phyloP scores from a whole-genome alignment of 2,113 vertebrate genomes.

The Laterallus jamaicensis region DNA sequence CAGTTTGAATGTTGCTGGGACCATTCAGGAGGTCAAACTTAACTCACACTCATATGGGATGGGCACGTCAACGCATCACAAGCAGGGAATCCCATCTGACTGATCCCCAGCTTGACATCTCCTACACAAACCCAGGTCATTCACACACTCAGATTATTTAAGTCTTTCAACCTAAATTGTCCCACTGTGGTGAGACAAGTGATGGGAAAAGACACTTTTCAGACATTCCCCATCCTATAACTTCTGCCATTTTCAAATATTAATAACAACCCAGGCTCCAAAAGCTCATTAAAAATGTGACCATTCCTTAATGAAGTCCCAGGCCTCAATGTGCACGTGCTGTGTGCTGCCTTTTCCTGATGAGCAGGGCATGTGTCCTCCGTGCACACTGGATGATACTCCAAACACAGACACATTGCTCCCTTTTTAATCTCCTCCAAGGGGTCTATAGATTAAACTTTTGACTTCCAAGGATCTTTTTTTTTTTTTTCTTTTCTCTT shows the following conservation, averaged over 20 bases:
- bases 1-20: background rate
- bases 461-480: background rate
- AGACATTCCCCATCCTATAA: background rate
- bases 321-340: background rate
- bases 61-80: background rate
- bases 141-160: background rate
- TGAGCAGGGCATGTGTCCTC: fast-evolving
- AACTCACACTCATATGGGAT: background rate
- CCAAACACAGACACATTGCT: background rate
- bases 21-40: background rate
- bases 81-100: background rate
- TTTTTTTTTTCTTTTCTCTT: too few relatives aligned
- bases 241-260: background rate
- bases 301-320: background rate
- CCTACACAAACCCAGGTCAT: background rate
- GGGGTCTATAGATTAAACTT: background rate
- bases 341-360: background rate
- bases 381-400: background rate
- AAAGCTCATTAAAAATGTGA: background rate
- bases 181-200: background rate
- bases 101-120: background rate
- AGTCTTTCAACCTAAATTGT: background rate
- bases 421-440: background rate
- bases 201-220: background rate
- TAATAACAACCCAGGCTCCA: background rate